Conservation (phyloP, 1,140 invertebrate species). For the Battus philenor region DNA sequence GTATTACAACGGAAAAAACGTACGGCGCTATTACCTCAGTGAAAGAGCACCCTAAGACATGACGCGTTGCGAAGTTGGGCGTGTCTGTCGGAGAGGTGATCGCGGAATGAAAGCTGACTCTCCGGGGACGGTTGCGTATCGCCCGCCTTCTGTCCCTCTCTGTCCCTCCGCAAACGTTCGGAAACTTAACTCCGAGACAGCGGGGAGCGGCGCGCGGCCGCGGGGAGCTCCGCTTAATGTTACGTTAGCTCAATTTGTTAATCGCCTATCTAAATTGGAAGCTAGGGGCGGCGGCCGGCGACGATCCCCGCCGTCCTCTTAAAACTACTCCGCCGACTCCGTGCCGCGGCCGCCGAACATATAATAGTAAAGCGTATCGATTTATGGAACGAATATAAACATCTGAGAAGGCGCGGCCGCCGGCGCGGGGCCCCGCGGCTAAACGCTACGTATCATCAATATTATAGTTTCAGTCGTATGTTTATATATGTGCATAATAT, state of each 20-base stretch:
- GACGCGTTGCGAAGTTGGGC: conserved; percentile 39
- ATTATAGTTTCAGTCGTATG: conserved; percentile 39
- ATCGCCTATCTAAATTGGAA: conserved; percentile 69
- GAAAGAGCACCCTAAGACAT: conserved; percentile 3
- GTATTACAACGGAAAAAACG: too few relatives aligned
- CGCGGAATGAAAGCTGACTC: conserved; percentile 42
- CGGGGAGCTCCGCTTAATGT: conserved; percentile 58
- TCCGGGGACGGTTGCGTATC: conserved; percentile 55
- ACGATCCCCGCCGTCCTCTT: too few relatives aligned
- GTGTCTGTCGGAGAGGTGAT: conserved; percentile 52
- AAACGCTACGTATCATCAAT: conserved; percentile 26
- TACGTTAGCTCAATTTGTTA: conserved; percentile 67
- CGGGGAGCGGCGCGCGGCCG: conserved; percentile 7
- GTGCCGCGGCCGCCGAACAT: conserved; percentile 35
- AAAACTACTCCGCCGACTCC: too few relatives aligned
- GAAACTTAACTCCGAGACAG: not conserved
- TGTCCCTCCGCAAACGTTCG: conserved; percentile 12
- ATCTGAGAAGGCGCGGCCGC: conserved; percentile 30
- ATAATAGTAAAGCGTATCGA: conserved; percentile 63
- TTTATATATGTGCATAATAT: conserved; percentile 34
- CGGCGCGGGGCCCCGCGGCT: conserved; percentile 26
- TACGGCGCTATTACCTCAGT: conserved; percentile 3
- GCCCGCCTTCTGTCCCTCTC: conserved; percentile 40
- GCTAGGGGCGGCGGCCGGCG: conserved; percentile 45
- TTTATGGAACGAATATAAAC: conserved; percentile 52